Percentiles rank a stretch among this genome's conserved stretches.
These are phyloP conservation scores for Crypturellus undulatus DNA, from an alignment of 2,113 vertebrate species.

Conservation along the genomic window DNA sequence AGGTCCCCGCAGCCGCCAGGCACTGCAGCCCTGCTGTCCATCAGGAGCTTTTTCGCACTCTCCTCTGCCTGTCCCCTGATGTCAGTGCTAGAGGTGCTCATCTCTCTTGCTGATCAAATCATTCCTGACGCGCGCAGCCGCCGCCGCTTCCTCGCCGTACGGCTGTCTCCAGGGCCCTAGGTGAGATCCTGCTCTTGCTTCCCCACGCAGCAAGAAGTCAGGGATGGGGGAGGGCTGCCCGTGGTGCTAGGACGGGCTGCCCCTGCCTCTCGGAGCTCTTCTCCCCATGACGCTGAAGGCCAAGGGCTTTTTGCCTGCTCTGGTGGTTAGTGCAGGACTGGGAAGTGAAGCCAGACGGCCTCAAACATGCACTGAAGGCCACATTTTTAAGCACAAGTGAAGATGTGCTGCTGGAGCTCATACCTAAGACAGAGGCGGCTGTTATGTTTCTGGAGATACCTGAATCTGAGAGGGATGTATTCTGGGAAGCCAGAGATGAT, in stretches of 20 bases:
- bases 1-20: neutral
- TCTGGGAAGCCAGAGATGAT: neutral
- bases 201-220: neutral
- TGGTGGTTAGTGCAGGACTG: neutral
- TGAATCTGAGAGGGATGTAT: neutral
- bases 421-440: neutral
- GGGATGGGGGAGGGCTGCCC: neutral
- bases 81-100: slow-evolving; percentile 60
- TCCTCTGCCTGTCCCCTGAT: slow-evolving; percentile 77
- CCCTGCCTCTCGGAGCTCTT: neutral
- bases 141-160: slow-evolving; percentile 8
- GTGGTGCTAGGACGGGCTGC: neutral
- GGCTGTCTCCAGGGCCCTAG: slow-evolving; percentile 28
- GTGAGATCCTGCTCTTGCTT: slow-evolving; percentile 15
- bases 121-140: slow-evolving; percentile 49
- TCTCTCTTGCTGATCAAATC: slow-evolving; percentile 68
- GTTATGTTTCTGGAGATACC: neutral
- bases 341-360: neutral
- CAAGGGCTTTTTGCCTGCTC: neutral
- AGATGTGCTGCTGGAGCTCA: neutral
- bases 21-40: neutral
- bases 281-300: neutral
- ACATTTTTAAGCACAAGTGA: neutral
- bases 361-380: neutral
- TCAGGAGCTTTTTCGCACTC: slow-evolving; percentile 46